Evolutionary conservation across 2,113 vertebrate species (phyloP).

Genomic region (Eublepharis macularius): DNA sequence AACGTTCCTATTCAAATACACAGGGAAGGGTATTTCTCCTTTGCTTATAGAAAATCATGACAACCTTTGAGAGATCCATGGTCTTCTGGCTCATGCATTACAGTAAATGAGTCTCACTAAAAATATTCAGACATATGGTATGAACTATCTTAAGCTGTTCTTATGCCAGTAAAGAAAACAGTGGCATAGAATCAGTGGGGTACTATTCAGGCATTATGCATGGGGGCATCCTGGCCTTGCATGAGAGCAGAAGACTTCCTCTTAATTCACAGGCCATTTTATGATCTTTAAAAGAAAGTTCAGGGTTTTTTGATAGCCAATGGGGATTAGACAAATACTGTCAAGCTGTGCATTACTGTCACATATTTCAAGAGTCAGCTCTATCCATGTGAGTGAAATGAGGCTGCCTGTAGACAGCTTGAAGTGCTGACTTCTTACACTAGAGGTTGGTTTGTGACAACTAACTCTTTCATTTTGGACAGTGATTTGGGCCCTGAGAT

Average conservation of each 20-base stretch:
- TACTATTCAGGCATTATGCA: background rate
- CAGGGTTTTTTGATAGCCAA: background rate
- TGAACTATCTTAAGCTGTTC: background rate
- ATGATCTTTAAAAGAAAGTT: no score
- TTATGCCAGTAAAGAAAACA: background rate
- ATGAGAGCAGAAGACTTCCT: background rate
- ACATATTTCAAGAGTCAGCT: background rate
- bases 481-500: slow-evolving; percentile 53
- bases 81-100: background rate
- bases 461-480: slow-evolving; percentile 54
- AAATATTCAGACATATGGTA: background rate
- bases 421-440: slow-evolving; percentile 32
- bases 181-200: background rate
- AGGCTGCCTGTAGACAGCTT: slow-evolving; percentile 18
- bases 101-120: background rate
- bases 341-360: background rate
- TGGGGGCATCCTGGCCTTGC: background rate
- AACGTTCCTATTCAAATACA: slow-evolving; percentile 11
- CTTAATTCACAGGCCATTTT: background rate
- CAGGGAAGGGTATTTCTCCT: background rate
- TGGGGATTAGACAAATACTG: background rate
- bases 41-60: background rate
- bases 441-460: slow-evolving; percentile 32
- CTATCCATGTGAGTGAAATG: background rate
- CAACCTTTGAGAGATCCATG: background rate